phyloP scores from a whole-genome alignment of 2,113 vertebrate species.

The Campylomormyrus tamandua region DNA sequence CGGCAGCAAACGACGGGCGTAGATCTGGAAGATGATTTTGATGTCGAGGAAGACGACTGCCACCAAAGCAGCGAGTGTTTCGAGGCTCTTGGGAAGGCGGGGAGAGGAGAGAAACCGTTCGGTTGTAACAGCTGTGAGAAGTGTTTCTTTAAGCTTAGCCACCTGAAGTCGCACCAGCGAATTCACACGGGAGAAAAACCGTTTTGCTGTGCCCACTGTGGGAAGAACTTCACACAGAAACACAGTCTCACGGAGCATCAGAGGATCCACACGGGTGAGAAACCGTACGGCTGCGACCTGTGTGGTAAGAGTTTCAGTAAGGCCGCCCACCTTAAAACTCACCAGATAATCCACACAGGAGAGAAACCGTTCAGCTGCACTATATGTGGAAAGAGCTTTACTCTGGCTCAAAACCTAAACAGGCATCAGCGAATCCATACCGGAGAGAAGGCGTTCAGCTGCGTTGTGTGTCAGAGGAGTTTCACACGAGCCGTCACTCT shows the following conservation, averaged over 20 bases:
- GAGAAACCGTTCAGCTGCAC: conserved; percentile 53
- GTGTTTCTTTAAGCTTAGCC: conserved; percentile 45
- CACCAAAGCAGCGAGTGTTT: not conserved
- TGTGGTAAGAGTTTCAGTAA: conserved; percentile 57
- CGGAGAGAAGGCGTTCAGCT: conserved; percentile 47
- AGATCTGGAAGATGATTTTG: not conserved
- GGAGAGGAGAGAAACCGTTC: conserved; percentile 35
- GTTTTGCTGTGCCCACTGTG: conserved; percentile 47
- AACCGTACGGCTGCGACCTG: conserved; percentile 41
- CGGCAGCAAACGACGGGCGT: no score
- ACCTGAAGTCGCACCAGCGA: conserved; percentile 42
- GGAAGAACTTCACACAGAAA: conserved; percentile 45
- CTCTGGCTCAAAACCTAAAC: conserved; percentile 54
- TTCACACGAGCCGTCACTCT: conserved; percentile 59
- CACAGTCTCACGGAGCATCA: conserved; percentile 49
- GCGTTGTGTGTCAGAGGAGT: conserved; percentile 50
- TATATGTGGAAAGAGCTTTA: conserved; percentile 56
- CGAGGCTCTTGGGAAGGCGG: not conserved
- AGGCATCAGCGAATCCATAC: conserved; percentile 53
- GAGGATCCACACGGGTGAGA: conserved; percentile 44
- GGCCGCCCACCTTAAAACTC: conserved; percentile 53
- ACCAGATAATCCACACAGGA: conserved; percentile 48
- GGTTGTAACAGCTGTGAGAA: conserved; percentile 46
- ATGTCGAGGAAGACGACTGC: not conserved
- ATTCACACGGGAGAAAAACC: conserved; percentile 50